phyloP scores from a whole-genome alignment of 2,888 invertebrate genomes.

The Mycogona germanica region DNA sequence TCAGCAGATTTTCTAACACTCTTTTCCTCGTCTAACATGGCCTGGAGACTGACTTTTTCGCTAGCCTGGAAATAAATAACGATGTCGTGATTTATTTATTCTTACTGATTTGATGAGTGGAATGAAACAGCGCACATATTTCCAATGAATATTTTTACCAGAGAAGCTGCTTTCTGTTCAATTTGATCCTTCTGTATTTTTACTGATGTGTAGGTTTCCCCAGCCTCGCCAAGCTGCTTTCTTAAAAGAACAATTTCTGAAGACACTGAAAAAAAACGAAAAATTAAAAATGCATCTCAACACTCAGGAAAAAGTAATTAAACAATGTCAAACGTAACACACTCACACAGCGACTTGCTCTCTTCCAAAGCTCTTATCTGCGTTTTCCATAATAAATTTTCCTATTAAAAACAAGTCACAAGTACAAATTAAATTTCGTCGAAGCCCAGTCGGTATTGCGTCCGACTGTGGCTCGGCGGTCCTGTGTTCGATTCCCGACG shows the following conservation, averaged over 20 bases:
- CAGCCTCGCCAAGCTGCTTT: slow-evolving; percentile 32
- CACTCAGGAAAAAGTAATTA: slow-evolving; percentile 1
- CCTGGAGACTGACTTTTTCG: slow-evolving; percentile 33
- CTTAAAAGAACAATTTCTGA: slow-evolving; percentile 35
- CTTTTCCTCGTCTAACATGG: slow-evolving; percentile 1
- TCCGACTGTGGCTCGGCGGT: too few relatives aligned
- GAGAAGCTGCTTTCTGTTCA: slow-evolving; percentile 33
- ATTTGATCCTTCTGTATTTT: slow-evolving; percentile 26
- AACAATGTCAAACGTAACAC: slow-evolving; percentile 1
- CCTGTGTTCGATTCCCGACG: too few relatives aligned
- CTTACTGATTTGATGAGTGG: too few relatives aligned
- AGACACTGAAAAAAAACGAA: slow-evolving; percentile 28
- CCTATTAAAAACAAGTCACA: slow-evolving; percentile 13
- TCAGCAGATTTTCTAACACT: background rate
- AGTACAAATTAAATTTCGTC: too few relatives aligned
- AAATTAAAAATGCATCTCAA: slow-evolving; percentile 10
- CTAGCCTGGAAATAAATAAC: slow-evolving; percentile 33
- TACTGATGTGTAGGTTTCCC: slow-evolving; percentile 29
- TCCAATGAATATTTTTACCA: slow-evolving; percentile 26
- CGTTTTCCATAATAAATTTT: slow-evolving; percentile 24
- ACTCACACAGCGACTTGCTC: slow-evolving; percentile 38
- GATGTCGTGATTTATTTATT: too few relatives aligned
- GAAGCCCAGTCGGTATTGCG: too few relatives aligned
- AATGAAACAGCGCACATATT: too few relatives aligned
- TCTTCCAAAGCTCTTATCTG: slow-evolving; percentile 40